These are phyloP conservation scores for Neoscelio sp. DNA, from an alignment of 2,888 invertebrate species.

Conservation along the genomic window DNA sequence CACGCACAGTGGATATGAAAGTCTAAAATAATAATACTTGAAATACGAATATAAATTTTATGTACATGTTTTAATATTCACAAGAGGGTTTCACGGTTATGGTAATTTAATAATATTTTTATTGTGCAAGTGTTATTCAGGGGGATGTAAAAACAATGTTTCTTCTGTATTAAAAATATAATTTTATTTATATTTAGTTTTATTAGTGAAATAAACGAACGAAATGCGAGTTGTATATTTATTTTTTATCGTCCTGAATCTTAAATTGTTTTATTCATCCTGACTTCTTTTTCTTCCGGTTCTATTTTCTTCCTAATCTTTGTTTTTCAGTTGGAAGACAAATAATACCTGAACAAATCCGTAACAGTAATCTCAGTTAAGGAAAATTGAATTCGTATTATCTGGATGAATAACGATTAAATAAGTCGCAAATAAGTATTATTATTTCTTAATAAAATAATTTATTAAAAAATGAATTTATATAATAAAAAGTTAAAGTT, in stretches of 20 bases:
- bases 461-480: too few relatives aligned
- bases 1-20: slow-evolving; percentile 10
- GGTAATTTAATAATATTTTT: too few relatives aligned
- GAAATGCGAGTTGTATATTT: not conserved
- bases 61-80: slow-evolving; percentile 15
- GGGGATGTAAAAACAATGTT: too few relatives aligned
- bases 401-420: not conserved
- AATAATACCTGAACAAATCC: slow-evolving; percentile 7
- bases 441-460: too few relatives aligned
- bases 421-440: too few relatives aligned
- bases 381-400: slow-evolving; percentile 22
- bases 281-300: too few relatives aligned
- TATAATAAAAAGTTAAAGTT: too few relatives aligned
- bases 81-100: not conserved
- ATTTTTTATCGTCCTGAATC: slow-evolving; percentile 21
- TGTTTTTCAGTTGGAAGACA: slow-evolving; percentile 7
- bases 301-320: slow-evolving; percentile 14
- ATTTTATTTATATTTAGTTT: too few relatives aligned
- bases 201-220: slow-evolving; percentile 1
- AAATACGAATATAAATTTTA: slow-evolving; percentile 22
- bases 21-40: slow-evolving; percentile 19
- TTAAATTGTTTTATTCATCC: slow-evolving; percentile 4
- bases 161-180: too few relatives aligned
- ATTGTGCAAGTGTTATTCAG: slow-evolving; percentile 5
- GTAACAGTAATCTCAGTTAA: not conserved